Evolutionary conservation across 2,113 vertebrate genomes (phyloP), one percentile per base, ranked within the genome.

Genomic region (Pholis gunnellus): DNA sequence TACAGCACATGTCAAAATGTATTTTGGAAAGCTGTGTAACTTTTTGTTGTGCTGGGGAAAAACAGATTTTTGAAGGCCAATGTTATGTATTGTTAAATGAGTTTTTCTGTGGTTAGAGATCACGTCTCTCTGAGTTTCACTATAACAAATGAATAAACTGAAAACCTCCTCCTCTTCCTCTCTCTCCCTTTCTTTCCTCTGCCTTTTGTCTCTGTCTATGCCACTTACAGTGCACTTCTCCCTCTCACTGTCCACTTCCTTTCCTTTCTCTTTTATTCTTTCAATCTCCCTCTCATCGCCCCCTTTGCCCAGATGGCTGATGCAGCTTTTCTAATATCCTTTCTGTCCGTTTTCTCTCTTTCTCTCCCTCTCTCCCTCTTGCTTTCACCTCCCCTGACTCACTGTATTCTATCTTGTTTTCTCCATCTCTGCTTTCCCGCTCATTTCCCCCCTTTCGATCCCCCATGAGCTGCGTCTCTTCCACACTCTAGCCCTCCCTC

Each of bases 381-480:
- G 46, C 73, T 83, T 72, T 80, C 79, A 72, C 74, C 84, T 85
- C 83, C 79, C 74, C 72, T 79, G 70, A 77, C 75, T 79, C 27
- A 0, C 75, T 75, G 65, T 79, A 57, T 81, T 76, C 81, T 77
- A 61, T 88, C 80, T 87, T 72, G 56, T 77, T 80, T 83, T 75
- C 84, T 85, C 82, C 63, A 90, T 92, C 88, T 89, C 88, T 77
- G 78, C 69, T 92, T 91, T 93, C 88, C 90, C 77, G 83, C 89
- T 87, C 87, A 87, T 89, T 91, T 87, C 78, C 83, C 83, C 88
- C 87, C 77, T 86, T 86, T 67, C 29, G 15, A 71, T 77, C 82
- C 75, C 77, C 77, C 75, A 75, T 44, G 57, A 78, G 82, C 71
- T 20, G 75, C 75, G 72, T 82, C 88, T 69, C 75, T 79, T 81